phyloP scores from a whole-genome alignment of 2,797 vertebrate species.

The Epinephelus coioides region DNA sequence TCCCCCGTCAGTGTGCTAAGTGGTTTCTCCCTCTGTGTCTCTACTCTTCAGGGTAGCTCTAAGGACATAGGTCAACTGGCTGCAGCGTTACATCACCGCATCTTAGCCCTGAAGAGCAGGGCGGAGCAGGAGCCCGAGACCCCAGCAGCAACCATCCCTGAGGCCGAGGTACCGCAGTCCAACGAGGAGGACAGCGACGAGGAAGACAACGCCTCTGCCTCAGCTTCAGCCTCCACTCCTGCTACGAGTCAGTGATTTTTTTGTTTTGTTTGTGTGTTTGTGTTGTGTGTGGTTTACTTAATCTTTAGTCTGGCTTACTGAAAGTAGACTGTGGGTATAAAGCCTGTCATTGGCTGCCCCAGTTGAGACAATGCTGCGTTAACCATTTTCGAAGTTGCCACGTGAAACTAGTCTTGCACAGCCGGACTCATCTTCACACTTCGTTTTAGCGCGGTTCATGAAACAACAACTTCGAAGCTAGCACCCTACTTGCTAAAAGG shows the following conservation, averaged over 20 bases:
- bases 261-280: background rate
- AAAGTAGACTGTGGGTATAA: too few species aligned
- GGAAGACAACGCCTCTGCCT: conserved; percentile 84
- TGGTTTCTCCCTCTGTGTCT: conserved; percentile 11
- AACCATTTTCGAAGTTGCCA: too few species aligned
- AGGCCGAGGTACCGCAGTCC: conserved; percentile 91
- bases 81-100: conserved; percentile 96
- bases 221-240: conserved; percentile 80
- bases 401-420: too few species aligned
- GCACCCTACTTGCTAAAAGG: too few species aligned
- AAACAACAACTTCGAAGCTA: too few species aligned
- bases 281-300: too few species aligned
- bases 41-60: conserved; percentile 91
- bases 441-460: too few species aligned
- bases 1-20: conserved; percentile 10
- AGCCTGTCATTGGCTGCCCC: too few species aligned
- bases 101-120: conserved; percentile 93
- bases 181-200: conserved; percentile 97
- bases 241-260: conserved; percentile 75
- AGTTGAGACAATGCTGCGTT: too few species aligned
- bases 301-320: too few species aligned
- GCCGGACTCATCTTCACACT: too few species aligned
- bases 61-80: conserved; percentile 97
- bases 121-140: conserved; percentile 93
- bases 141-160: conserved; percentile 81